Evolutionary conservation across 1,140 invertebrate genomes (phyloP), one percentile per base, ranked within the genome.

Genomic region (Aphaenogaster floridana): DNA sequence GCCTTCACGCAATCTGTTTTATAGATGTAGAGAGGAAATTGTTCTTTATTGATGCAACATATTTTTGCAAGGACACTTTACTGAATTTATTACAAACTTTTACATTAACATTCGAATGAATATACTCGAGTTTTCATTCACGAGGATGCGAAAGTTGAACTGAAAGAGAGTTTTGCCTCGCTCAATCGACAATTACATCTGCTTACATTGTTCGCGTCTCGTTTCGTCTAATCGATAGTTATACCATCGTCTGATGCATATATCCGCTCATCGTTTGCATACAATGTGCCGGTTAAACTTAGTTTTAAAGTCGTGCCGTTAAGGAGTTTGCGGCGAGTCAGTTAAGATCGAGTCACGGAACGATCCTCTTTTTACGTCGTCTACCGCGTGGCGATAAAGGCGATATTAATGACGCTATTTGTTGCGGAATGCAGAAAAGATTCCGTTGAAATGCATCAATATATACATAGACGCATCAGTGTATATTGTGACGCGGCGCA

Each of bases 361-460:
- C 8, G 34, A 54, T 54, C 50, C n/a, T 79, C 45, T 34, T 80
- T 80, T 80, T 79, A 39, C 13, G 42, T 17, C 77, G 42, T 69
- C 39, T 57, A 36, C 11, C n/a, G 17, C 68, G 28, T 17, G 39
- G 15, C 42, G 42, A 36, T 74, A 83, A 74, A 74, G 42, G 42
- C 80, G 68, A 52, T 74, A 61, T 74, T 83, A 74, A 83, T 61
- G 54, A 39, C 13, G 52, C 17, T 83, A 83, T 74, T 83, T 74
- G 21, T 59, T n/a, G 17, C 13, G 52, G 50, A 71, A 57, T 81
- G 64, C 48, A 28, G 50, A 28, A 54, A 68, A 50, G 8, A 80
- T 68, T 69, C 15, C 36, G 28, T 66, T 36, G 21, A 59, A 57
- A n/a, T 2, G 50, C 13, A 15, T 57, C 21, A 17, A 66, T 48